A percentile compares a stretch with the other conserved stretches of the same genome.
Conservation (phyloP, 1,140 invertebrate species). For the Grapholita molesta region DNA sequence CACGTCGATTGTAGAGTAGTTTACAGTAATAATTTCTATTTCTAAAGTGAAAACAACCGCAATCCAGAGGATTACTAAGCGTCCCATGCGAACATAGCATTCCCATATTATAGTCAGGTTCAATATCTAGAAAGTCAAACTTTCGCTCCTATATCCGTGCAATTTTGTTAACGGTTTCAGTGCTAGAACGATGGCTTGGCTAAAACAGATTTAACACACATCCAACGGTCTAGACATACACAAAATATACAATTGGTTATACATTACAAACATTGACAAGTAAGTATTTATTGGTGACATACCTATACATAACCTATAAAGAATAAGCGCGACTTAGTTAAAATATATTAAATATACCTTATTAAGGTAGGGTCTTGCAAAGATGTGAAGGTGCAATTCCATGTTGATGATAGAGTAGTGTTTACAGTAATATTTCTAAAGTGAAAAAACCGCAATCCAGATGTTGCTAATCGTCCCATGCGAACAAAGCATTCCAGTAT, state of each 20-base stretch:
- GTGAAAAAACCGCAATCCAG: neutral
- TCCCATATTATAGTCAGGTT: neutral
- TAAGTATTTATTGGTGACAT: too few species aligned
- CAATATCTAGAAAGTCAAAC: neutral
- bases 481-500: neutral
- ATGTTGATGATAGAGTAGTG: neutral
- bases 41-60: neutral
- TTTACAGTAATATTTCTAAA: neutral
- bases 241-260: neutral
- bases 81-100: neutral
- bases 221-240: neutral
- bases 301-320: too few species aligned
- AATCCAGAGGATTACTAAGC: neutral
- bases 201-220: neutral
- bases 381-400: neutral
- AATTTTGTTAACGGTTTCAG: neutral
- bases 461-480: neutral
- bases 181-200: neutral
- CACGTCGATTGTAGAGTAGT: neutral
- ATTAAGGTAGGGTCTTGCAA: neutral
- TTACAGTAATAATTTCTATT: neutral
- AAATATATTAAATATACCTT: neutral
- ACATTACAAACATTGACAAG: too few species aligned
- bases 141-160: neutral
- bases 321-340: too few species aligned